phyloP scores from a whole-genome alignment of 2,888 invertebrate species.

The Andrena haemorrhoa region DNA sequence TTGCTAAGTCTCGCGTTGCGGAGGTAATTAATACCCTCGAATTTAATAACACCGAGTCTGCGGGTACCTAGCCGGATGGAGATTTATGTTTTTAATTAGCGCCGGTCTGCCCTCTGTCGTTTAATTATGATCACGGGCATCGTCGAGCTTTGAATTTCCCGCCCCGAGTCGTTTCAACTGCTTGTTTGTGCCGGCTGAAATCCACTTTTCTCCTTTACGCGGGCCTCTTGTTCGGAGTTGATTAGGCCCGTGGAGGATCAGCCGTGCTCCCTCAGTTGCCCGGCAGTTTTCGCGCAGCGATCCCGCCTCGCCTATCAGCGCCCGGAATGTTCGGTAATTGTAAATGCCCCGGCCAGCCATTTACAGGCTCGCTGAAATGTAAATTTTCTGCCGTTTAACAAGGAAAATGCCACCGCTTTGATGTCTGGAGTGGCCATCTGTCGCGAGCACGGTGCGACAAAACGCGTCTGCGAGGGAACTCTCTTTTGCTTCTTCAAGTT shows the following conservation, averaged over 20 bases:
- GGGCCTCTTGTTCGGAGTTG: constrained; percentile 28
- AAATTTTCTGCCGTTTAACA: neutral
- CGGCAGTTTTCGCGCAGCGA: neutral
- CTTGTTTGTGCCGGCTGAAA: constrained; percentile 15
- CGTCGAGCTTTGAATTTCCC: constrained; percentile 48
- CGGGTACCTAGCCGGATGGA: constrained; percentile 38
- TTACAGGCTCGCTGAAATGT: neutral
- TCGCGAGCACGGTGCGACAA: constrained; percentile 4
- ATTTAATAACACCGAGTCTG: constrained; percentile 67
- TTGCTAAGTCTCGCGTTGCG: constrained; percentile 56
- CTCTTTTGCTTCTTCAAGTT: neutral
- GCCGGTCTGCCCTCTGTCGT: constrained; percentile 44
- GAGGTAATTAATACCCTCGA: constrained; percentile 67
- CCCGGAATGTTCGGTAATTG: constrained; percentile 6
- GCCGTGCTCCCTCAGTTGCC: neutral
- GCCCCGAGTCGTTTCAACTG: constrained; percentile 27
- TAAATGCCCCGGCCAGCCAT: neutral
- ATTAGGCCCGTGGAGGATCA: constrained; percentile 34
- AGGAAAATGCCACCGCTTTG: neutral
- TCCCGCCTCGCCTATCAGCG: neutral
- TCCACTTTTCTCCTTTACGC: constrained; percentile 15
- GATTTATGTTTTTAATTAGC: constrained; percentile 69
- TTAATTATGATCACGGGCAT: constrained; percentile 49
- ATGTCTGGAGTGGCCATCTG: neutral
- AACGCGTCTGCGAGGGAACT: neutral